phyloP scores from a whole-genome alignment of 92 coral and sea anemone species.

The Virgularia gustaviana region DNA sequence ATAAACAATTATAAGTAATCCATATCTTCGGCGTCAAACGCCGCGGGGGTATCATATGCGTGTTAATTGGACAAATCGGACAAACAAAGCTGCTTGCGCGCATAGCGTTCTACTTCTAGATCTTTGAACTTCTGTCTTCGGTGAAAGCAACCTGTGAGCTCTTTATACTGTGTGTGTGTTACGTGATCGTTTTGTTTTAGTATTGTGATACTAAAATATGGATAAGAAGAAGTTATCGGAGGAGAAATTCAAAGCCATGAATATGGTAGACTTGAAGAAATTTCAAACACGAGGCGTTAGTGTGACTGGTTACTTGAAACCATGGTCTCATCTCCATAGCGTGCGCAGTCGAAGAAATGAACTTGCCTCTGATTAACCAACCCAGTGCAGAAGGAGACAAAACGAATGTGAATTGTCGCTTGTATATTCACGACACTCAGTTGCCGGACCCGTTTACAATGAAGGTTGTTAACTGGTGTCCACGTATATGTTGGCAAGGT shows the following conservation, averaged over 20 bases:
- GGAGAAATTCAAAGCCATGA: slow-evolving; percentile 4
- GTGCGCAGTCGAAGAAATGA: not conserved
- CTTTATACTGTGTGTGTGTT: too few relatives aligned
- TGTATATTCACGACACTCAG: not conserved
- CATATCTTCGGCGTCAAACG: too few relatives aligned
- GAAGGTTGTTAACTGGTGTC: slow-evolving; percentile 30
- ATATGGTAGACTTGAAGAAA: not conserved
- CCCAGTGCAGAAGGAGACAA: not conserved
- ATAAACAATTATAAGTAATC: too few relatives aligned
- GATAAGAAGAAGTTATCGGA: too few relatives aligned
- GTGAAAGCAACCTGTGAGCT: too few relatives aligned
- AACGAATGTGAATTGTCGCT: slow-evolving; percentile 1
- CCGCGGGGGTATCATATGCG: too few relatives aligned
- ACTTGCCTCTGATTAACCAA: slow-evolving; percentile 12
- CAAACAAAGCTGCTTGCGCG: too few relatives aligned
- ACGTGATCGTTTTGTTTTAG: too few relatives aligned
- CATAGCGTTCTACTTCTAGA: too few relatives aligned
- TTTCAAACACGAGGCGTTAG: slow-evolving; percentile 21
- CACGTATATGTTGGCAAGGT: slow-evolving; percentile 64
- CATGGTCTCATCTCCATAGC: not conserved
- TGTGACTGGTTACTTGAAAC: slow-evolving; percentile 11
- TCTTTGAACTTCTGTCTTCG: too few relatives aligned
- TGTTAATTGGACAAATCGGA: too few relatives aligned
- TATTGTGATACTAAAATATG: too few relatives aligned
- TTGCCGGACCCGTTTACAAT: not conserved